Evolutionary conservation across 2,797 vertebrate species (phyloP).

Genomic region (Pseudochirops corinnae): DNA sequence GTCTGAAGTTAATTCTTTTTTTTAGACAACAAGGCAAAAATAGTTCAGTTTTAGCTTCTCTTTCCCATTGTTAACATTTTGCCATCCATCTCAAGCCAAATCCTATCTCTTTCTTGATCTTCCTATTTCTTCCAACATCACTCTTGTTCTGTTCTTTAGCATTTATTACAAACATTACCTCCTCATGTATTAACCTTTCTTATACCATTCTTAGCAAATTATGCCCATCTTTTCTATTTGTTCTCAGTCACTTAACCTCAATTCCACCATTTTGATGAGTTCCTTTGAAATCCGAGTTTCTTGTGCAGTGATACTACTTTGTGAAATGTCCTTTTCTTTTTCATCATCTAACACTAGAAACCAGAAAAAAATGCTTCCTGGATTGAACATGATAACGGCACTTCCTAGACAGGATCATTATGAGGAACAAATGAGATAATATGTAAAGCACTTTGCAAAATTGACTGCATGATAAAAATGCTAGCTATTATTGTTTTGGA

Average conservation of each 20-base stretch:
- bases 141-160: background rate
- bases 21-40: background rate
- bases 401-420: background rate
- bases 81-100: background rate
- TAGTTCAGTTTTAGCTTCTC: background rate
- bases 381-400: background rate
- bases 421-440: background rate
- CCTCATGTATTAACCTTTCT: background rate
- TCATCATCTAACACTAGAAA: background rate
- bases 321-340: background rate
- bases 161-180: background rate
- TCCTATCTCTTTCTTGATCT: background rate
- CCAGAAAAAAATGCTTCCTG: background rate
- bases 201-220: background rate
- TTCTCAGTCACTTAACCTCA: background rate
- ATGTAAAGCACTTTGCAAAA: conserved; percentile 17
- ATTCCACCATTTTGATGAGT: background rate
- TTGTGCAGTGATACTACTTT: background rate
- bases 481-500: background rate
- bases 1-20: background rate
- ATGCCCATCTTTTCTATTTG: background rate
- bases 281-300: background rate
- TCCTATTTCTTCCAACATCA: background rate
- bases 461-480: background rate
- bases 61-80: background rate